A percentile compares a stretch with the other conserved stretches of the same genome.
Evolutionary conservation across 1,140 invertebrate genomes (phyloP).

Genomic region (Sycophaga agraensis): DNA sequence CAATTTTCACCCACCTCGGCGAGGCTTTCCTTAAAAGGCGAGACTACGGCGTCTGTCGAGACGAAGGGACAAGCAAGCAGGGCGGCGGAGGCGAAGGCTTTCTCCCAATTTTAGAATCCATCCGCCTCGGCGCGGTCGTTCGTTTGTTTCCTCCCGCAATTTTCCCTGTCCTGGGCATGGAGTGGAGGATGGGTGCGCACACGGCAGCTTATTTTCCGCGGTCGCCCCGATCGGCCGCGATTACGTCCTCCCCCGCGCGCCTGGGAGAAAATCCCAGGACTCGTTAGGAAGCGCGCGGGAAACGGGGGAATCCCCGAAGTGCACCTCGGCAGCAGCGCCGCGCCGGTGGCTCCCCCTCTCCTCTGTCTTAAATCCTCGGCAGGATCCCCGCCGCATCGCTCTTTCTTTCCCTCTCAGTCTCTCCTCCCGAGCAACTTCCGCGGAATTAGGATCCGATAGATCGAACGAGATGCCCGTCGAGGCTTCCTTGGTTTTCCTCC

Average conservation of each 20-base stretch:
- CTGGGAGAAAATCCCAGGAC: slow-evolving; percentile 12
- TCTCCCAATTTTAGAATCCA: no score
- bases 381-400: neutral
- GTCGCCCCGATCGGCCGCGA: slow-evolving; percentile 7
- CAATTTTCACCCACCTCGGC: no score
- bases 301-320: slow-evolving; percentile 35
- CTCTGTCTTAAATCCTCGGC: neutral
- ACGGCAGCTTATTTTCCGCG: slow-evolving; percentile 8
- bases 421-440: slow-evolving; percentile 1
- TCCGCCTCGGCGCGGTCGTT: no score
- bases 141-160: no score
- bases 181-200: no score
- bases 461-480: slow-evolving; percentile 3
- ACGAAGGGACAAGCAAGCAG: no score
- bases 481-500: no score
- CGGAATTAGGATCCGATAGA: slow-evolving; percentile 37
- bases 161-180: no score
- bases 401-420: neutral
- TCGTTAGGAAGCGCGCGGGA: slow-evolving; percentile 3
- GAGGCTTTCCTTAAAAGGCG: no score
- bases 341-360: slow-evolving; percentile 13
- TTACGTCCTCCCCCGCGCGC: slow-evolving; percentile 30
- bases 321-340: slow-evolving; percentile 29
- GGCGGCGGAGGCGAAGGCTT: no score
- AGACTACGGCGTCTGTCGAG: no score